Evolutionary conservation across 2,113 vertebrate species (phyloP).

Genomic region (Psittacula cyanocephala): DNA sequence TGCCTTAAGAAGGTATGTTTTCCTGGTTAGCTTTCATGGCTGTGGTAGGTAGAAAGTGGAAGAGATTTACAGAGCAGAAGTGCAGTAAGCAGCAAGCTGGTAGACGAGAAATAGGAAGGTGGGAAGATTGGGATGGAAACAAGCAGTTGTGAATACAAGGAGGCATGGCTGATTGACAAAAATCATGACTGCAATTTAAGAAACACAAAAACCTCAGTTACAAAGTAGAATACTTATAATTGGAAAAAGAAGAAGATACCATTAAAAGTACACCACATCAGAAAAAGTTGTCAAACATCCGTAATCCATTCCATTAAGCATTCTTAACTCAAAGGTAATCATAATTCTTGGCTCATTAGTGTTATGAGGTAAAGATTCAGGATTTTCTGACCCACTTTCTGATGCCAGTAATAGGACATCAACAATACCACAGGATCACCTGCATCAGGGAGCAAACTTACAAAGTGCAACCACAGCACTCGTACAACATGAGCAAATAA

Average conservation of each 20-base stretch:
- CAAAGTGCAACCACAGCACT: not conserved
- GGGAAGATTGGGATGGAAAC: not conserved
- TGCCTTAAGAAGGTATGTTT: not conserved
- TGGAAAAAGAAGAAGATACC: not conserved
- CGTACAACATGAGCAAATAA: not conserved
- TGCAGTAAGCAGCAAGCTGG: not conserved
- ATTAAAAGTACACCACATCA: not conserved
- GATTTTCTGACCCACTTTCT: conserved; percentile 5
- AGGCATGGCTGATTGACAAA: not conserved
- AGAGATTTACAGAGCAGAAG: not conserved
- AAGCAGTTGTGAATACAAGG: not conserved
- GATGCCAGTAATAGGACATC: not conserved
- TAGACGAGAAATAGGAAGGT: not conserved
- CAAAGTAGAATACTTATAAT: not conserved
- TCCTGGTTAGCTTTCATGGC: not conserved
- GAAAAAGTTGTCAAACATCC: not conserved
- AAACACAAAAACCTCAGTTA: not conserved
- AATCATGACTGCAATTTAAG: not conserved
- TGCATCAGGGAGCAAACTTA: not conserved
- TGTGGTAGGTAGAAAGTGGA: fast-evolving
- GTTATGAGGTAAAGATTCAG: not conserved
- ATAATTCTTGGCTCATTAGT: conserved; percentile 3
- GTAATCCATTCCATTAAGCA: not conserved
- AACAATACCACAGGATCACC: not conserved
- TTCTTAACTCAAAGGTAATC: not conserved